Percentiles rank a stretch among this genome's conserved stretches.
These are phyloP conservation scores for Oxytorus armatus DNA, from an alignment of 2,888 invertebrate species.

Conservation along the genomic window DNA sequence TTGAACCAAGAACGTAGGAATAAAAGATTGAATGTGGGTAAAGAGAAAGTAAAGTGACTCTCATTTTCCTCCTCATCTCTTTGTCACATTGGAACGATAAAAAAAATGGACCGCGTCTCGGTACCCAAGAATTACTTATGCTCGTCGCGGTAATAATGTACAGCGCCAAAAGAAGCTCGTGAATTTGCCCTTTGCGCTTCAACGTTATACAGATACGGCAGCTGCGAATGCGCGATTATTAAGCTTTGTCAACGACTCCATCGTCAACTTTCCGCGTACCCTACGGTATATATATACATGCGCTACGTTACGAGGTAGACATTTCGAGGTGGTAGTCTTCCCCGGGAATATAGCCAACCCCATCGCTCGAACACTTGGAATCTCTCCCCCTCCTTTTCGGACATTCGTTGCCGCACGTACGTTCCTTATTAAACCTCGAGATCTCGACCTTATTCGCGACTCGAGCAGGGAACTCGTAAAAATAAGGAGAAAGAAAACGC, in stretches of 20 bases:
- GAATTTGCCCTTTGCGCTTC: no score
- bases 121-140: no score
- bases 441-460: conserved; percentile 62
- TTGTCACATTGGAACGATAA: not conserved
- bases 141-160: no score
- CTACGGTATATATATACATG: not conserved
- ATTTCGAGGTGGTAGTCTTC: no score
- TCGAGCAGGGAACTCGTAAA: conserved; percentile 2
- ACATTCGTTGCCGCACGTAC: conserved; percentile 54
- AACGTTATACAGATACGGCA: no score
- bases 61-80: no score
- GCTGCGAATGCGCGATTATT: no score
- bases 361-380: conserved; percentile 30
- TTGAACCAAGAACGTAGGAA: not conserved
- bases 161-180: no score
- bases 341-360: not conserved
- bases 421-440: conserved; percentile 60
- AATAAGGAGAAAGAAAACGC: not conserved
- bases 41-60: no score
- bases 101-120: no score
- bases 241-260: conserved; percentile 6
- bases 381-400: conserved; percentile 36
- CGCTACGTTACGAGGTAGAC: conserved; percentile 17
- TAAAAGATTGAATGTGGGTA: no score
- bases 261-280: not conserved